phyloP scores from a whole-genome alignment of 2,113 vertebrate genomes.

The Gavia stellata region DNA sequence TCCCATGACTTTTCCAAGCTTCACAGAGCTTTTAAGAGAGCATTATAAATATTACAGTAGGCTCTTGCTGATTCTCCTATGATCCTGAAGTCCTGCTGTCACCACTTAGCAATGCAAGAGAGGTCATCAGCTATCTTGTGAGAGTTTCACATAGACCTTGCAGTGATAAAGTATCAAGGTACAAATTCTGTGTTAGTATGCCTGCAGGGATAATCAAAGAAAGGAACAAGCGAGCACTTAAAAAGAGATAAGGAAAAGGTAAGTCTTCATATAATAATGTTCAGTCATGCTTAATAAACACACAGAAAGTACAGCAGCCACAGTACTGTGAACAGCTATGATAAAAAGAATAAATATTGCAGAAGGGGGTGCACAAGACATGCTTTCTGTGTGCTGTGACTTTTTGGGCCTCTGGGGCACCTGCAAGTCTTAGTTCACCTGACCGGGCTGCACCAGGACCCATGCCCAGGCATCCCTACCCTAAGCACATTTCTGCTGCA shows the following conservation, averaged over 20 bases:
- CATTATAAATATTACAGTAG: neutral
- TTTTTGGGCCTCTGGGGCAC: neutral
- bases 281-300: neutral
- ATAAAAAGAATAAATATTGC: neutral
- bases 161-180: neutral
- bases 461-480: accelerated
- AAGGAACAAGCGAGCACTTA: neutral
- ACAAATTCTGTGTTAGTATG: neutral
- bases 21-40: neutral
- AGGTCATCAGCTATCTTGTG: neutral
- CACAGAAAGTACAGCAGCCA: neutral
- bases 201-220: neutral
- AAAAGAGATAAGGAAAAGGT: neutral
- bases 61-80: neutral
- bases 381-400: neutral
- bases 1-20: neutral
- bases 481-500: neutral
- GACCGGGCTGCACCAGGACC: neutral
- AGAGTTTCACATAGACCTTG: neutral
- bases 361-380: accelerated
- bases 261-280: neutral
- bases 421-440: neutral
- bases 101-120: neutral
- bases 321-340: neutral
- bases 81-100: neutral